Evolutionary conservation across 1,140 invertebrate genomes (phyloP).

Genomic region (Eumeta japonica): DNA sequence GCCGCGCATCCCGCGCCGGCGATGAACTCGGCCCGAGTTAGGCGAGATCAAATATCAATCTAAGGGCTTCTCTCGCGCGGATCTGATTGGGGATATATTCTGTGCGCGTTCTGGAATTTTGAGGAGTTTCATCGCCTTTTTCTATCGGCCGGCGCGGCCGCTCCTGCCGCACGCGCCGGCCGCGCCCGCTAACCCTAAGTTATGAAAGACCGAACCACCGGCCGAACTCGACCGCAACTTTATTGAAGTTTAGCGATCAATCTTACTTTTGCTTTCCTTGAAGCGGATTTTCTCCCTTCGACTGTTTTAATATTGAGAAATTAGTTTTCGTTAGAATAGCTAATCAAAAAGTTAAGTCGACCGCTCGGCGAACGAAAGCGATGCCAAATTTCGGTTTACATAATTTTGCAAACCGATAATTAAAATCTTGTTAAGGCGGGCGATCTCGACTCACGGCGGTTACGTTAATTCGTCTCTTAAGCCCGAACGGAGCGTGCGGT

Average conservation of each 20-base stretch:
- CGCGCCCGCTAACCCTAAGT: conserved; percentile 4
- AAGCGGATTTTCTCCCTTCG: conserved; percentile 19
- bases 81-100: conserved; percentile 5
- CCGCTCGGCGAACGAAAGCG: no score
- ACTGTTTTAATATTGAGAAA: no score
- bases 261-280: conserved; percentile 24
- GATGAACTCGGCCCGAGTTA: conserved; percentile 16
- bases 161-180: neutral
- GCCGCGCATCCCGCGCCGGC: conserved; percentile 8
- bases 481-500: no score
- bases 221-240: conserved; percentile 12
- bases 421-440: no score
- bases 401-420: no score
- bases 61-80: conserved; percentile 13
- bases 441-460: no score
- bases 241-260: conserved; percentile 22
- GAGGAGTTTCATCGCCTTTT: conserved; percentile 1
- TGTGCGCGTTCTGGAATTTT: neutral
- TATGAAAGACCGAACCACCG: conserved; percentile 7
- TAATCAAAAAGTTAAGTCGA: no score
- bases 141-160: neutral
- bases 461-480: no score
- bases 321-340: no score
- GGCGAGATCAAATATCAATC: conserved; percentile 44
- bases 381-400: no score